A percentile compares a stretch with the other conserved stretches of the same genome.
Evolutionary conservation across 2,113 vertebrate genomes (phyloP).

Genomic region (Orthonyx spaldingii): DNA sequence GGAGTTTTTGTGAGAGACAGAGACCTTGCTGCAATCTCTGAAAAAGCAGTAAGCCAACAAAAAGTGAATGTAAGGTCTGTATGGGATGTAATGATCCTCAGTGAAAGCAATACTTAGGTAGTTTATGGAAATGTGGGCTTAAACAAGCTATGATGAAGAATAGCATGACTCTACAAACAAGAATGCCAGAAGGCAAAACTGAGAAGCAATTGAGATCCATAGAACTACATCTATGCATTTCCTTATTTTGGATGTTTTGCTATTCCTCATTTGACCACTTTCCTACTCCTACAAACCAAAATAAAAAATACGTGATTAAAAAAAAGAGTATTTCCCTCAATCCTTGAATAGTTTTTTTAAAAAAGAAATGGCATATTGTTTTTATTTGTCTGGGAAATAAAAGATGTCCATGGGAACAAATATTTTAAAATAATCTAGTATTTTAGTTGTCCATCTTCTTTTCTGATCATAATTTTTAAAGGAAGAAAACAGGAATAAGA

Average conservation of each 20-base stretch:
- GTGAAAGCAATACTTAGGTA: neutral
- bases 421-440: neutral
- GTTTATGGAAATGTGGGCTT: neutral
- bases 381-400: neutral
- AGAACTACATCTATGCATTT: neutral
- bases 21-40: neutral
- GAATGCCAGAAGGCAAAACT: neutral
- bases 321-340: neutral
- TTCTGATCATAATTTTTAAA: neutral
- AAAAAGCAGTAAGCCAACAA: neutral
- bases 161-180: neutral
- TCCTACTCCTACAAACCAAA: neutral
- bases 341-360: neutral
- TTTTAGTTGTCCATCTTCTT: neutral
- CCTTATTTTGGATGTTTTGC: neutral
- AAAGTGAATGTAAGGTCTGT: neutral
- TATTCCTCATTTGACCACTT: neutral
- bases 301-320: neutral
- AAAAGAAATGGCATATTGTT: neutral
- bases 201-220: neutral
- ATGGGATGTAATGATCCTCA: neutral
- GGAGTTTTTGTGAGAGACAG: neutral
- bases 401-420: fast-evolving
- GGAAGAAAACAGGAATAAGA: neutral
- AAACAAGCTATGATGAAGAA: neutral